Base-by-base conservation (phyloP, 2,797 vertebrate species). In the Mionectes olivaceus region DNA sequence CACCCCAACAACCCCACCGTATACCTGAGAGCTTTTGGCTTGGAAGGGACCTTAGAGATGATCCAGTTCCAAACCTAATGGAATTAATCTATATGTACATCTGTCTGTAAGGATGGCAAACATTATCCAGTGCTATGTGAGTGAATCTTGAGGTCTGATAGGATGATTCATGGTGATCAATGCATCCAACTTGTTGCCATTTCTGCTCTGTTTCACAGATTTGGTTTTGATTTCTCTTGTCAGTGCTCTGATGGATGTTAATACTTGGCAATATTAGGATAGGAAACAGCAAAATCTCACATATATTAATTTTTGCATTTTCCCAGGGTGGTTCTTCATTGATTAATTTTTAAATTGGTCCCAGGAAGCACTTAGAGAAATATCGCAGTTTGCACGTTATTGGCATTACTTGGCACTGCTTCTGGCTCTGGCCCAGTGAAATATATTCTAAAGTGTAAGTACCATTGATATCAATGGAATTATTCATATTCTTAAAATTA, bases 401-500 rank as follows among this genome's bases (percentile, higher is more conserved):
- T 96, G 89, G 79, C 87, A 81, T 91, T 85, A 64, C 82, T 32
- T n/a, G 68, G 75, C 86, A 89, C 77, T 75, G 35, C 57, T 79
- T 61, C 86, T 93, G 91, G 83, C 77, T 94, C 70, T 59, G 55
- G 59, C 61, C 87, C 94, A 93, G 91, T 52, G 68, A 90, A 90
- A 90, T 93, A 53, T 71, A 93, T 91, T 80, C 96, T 92, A 79
- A 92, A 94, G 63, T 81, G 50, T 83, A 81, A 93, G 77, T 86
- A 81, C 86, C 81, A 61, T 76, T 73, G 83, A 73, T 95, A 95
- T 86, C 74, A 92, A 87, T 76, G 89, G 87, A 95, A 94, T 94
- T 94, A 96, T 92, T 95, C 95, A 94, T 93, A 82, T 84, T 81
- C 94, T 92, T 90, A 90, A 95, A 93, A 96, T 92, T 95, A 92